phyloP scores from a whole-genome alignment of 2,888 invertebrate species.

The Apodemia zela region DNA sequence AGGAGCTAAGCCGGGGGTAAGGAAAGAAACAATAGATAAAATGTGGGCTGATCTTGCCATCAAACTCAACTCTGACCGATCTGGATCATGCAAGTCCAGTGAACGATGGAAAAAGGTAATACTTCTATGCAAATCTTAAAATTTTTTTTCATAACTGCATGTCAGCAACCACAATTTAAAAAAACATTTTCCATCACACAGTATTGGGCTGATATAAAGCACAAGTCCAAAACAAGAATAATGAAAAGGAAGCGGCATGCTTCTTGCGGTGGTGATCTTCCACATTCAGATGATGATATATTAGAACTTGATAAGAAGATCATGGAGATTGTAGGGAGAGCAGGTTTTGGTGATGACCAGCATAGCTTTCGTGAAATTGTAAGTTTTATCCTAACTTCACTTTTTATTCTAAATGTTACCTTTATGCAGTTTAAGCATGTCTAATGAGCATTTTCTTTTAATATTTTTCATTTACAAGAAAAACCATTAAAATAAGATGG shows the following conservation, averaged over 20 bases:
- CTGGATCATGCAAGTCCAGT: slow-evolving; percentile 3
- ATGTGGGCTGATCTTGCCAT: slow-evolving; percentile 6
- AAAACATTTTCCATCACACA: neutral
- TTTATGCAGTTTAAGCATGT: too few relatives aligned
- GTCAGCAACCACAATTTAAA: too few relatives aligned
- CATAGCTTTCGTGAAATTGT: neutral
- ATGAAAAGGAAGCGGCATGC: neutral
- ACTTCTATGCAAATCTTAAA: too few relatives aligned
- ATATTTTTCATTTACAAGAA: too few relatives aligned
- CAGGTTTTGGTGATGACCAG: neutral
- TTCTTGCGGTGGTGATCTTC: neutral
- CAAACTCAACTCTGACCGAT: neutral
- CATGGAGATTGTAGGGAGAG: neutral
- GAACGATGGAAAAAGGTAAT: slow-evolving; percentile 16
- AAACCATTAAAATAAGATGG: too few relatives aligned
- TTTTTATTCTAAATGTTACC: too few relatives aligned
- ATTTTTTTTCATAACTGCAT: too few relatives aligned
- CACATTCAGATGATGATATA: neutral
- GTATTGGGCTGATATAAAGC: slow-evolving; percentile 14
- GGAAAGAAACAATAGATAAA: neutral
- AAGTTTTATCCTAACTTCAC: neutral
- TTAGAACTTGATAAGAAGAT: neutral
- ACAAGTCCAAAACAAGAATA: neutral
- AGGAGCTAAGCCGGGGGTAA: neutral
- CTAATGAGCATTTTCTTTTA: too few relatives aligned